These are phyloP conservation scores for Vidua macroura DNA, from an alignment of 2,113 vertebrate genomes.

Conservation along the genomic window DNA sequence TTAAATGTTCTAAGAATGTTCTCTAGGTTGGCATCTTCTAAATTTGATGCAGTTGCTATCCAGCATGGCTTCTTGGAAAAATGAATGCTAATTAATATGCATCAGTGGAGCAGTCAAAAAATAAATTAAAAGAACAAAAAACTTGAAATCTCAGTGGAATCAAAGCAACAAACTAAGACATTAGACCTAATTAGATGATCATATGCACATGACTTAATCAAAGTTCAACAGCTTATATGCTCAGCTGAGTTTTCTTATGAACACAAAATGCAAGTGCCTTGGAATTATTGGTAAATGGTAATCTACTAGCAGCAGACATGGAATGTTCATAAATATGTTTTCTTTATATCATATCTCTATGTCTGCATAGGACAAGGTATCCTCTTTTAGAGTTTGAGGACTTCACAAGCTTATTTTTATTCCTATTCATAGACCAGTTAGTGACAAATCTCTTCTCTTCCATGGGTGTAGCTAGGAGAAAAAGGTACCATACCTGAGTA, in stretches of 20 bases:
- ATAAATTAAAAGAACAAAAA: background rate
- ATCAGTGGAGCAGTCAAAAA: background rate
- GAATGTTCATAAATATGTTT: background rate
- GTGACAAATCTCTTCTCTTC: background rate
- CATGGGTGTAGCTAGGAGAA: background rate
- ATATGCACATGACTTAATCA: background rate
- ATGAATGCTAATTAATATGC: background rate
- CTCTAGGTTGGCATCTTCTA: background rate
- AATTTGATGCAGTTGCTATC: background rate
- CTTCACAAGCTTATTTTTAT: background rate
- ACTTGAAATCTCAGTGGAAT: background rate
- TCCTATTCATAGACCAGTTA: background rate
- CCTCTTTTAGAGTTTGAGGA: background rate
- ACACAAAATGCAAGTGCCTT: background rate
- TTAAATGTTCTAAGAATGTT: background rate
- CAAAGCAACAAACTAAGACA: background rate
- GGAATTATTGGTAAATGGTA: background rate
- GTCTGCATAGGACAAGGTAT: background rate
- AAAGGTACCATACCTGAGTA: background rate
- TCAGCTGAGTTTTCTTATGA: background rate
- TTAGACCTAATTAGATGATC: background rate
- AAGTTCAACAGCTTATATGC: background rate
- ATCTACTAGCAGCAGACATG: background rate
- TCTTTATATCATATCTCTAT: background rate
- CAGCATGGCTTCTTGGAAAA: background rate